These are phyloP conservation scores for Mythimna vitellina DNA, from an alignment of 2,888 invertebrate genomes.

Conservation along the genomic window DNA sequence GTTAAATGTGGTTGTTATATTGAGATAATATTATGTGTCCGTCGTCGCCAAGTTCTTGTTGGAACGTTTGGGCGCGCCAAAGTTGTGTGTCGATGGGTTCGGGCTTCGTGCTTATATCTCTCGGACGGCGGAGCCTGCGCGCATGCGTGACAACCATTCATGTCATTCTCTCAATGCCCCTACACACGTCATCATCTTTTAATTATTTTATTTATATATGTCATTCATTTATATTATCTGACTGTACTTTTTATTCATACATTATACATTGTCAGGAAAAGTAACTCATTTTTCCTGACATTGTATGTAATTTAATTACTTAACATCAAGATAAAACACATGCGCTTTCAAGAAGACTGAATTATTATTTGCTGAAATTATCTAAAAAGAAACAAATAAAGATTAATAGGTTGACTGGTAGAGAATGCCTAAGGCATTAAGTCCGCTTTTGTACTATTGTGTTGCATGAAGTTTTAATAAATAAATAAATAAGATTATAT, in stretches of 20 bases:
- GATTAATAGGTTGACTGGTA: too few relatives aligned
- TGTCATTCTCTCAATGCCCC: conserved; percentile 85
- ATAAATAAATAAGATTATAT: too few relatives aligned
- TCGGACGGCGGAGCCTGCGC: conserved; percentile 73
- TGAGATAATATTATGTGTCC: conserved; percentile 60
- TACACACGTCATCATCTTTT: conserved; percentile 76
- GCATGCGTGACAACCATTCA: conserved; percentile 86
- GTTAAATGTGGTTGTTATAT: conserved; percentile 50
- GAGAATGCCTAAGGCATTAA: too few relatives aligned
- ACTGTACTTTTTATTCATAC: conserved; percentile 24
- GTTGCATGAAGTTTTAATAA: too few relatives aligned
- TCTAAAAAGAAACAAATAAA: conserved; percentile 2
- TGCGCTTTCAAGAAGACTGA: conserved; percentile 10
- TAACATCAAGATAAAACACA: conserved; percentile 14
- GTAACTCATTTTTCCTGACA: conserved; percentile 21
- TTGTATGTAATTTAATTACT: conserved; percentile 3
- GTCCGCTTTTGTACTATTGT: too few relatives aligned
- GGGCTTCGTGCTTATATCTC: conserved; percentile 86
- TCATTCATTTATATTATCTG: conserved; percentile 17
- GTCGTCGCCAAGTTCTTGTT: conserved; percentile 77
- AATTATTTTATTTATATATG: conserved; percentile 57
- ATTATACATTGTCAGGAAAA: conserved; percentile 15
- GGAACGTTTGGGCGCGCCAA: conserved; percentile 87
- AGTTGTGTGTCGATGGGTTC: conserved; percentile 85
- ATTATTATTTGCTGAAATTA: background rate